These are phyloP conservation scores for Gymnoscopelus braueri DNA, from an alignment of 2,797 vertebrate genomes.

Conservation along the genomic window DNA sequence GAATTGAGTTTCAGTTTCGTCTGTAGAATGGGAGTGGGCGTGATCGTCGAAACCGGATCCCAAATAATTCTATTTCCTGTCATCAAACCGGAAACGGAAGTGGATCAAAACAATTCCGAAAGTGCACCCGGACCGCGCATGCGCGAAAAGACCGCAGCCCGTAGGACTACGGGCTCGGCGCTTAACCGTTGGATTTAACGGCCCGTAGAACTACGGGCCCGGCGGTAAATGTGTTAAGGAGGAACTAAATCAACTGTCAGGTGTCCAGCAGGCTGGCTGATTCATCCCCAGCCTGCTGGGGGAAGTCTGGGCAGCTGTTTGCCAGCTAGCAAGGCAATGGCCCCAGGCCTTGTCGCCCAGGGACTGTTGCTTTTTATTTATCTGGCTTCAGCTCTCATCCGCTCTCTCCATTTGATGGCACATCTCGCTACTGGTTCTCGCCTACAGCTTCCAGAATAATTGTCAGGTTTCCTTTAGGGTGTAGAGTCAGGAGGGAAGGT, in stretches of 20 bases:
- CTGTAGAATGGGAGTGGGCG: no score
- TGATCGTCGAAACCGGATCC: no score
- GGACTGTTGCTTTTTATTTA: conserved; percentile 67
- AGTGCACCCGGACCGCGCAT: no score
- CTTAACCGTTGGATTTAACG: no score
- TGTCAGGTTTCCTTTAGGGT: conserved; percentile 28
- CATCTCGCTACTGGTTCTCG: conserved; percentile 36
- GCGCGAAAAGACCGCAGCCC: no score
- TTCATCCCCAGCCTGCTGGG: conserved; percentile 58
- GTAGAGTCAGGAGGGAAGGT: conserved; percentile 1
- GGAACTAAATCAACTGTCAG: conserved; percentile 72
- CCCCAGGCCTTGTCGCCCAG: conserved; percentile 56
- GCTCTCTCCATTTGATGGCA: conserved; percentile 36
- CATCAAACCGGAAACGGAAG: no score
- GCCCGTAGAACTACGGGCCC: no score
- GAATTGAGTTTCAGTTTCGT: no score
- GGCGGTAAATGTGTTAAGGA: no score
- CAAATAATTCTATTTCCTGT: no score
- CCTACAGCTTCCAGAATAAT: conserved; percentile 28
- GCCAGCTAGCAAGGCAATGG: conserved; percentile 72
- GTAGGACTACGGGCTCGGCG: no score
- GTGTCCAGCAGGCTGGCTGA: conserved; percentile 64
- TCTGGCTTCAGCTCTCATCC: conserved; percentile 51
- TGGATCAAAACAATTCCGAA: no score
- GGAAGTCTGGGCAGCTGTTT: conserved; percentile 66